Percentiles rank a stretch among this genome's conserved stretches.
Conservation (phyloP, 2,888 invertebrate species). For the Chironomus tentans region DNA sequence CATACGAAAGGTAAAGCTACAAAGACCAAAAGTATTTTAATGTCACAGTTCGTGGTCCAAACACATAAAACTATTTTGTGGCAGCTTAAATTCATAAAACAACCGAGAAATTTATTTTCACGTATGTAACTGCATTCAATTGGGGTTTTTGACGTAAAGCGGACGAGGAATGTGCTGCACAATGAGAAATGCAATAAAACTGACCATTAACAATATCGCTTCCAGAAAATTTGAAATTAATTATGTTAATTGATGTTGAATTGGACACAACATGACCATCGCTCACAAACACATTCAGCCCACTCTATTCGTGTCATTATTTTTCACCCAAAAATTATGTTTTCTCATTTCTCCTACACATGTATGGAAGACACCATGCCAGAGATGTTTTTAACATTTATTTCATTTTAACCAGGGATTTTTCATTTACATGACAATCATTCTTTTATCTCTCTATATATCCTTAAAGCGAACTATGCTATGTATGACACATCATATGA, state of each 20-base stretch:
- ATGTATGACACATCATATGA: too few species aligned
- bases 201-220: slow-evolving; percentile 6
- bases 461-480: too few species aligned
- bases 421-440: too few species aligned
- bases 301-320: too few species aligned
- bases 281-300: background rate
- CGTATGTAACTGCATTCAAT: background rate
- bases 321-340: too few species aligned
- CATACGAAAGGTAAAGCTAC: background rate
- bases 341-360: too few species aligned
- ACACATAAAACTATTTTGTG: background rate
- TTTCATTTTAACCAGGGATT: too few species aligned
- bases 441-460: too few species aligned
- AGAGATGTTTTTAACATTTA: too few species aligned
- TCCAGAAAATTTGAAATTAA: slow-evolving; percentile 15
- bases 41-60: background rate
- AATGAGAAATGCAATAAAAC: background rate
- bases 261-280: slow-evolving; percentile 22
- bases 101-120: background rate
- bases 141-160: too few species aligned
- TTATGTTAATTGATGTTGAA: slow-evolving; percentile 23
- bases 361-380: too few species aligned
- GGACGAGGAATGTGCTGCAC: background rate
- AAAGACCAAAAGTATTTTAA: background rate
- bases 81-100: background rate